A percentile compares a stretch with the other conserved stretches of the same genome.
phyloP scores from a whole-genome alignment of 2,797 vertebrate genomes.

The Gambusia yucatana region DNA sequence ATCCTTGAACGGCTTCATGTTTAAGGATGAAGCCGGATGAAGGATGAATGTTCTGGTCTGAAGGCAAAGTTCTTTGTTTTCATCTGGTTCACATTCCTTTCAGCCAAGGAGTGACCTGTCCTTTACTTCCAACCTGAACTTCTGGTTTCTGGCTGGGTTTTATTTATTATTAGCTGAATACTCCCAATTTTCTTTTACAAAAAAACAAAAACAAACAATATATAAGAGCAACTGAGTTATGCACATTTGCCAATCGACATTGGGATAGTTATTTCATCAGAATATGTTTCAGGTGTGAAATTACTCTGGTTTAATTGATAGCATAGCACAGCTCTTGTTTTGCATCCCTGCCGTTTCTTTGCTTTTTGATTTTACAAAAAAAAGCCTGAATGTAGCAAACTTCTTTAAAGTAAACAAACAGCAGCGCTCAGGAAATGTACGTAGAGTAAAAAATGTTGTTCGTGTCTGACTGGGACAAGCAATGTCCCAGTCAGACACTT shows the following conservation, averaged over 20 bases:
- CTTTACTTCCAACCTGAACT: not conserved
- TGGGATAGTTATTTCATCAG: not conserved
- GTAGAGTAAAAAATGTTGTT: not conserved
- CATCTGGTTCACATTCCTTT: not conserved
- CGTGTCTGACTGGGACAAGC: slow-evolving; percentile 2
- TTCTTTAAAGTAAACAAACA: not conserved
- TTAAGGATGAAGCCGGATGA: too few species aligned
- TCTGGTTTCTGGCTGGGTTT: not conserved
- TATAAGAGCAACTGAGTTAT: not conserved
- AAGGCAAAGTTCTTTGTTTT: not conserved
- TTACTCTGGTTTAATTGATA: not conserved
- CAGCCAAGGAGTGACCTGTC: not conserved
- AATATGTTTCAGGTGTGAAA: not conserved
- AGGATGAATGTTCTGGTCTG: not conserved
- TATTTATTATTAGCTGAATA: not conserved
- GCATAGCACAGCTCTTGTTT: not conserved
- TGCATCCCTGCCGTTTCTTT: not conserved
- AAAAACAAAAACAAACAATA: not conserved
- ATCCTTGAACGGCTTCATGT: not conserved
- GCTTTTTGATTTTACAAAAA: not conserved
- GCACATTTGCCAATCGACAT: not conserved
- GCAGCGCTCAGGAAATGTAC: slow-evolving; percentile 3
- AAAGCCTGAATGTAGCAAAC: too few species aligned
- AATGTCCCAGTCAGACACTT: not conserved
- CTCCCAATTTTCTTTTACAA: not conserved